Evolutionary conservation across 92 coral and sea anemone species (phyloP), one percentile per base, ranked within the genome.

Genomic region (Heliopora coerulea): DNA sequence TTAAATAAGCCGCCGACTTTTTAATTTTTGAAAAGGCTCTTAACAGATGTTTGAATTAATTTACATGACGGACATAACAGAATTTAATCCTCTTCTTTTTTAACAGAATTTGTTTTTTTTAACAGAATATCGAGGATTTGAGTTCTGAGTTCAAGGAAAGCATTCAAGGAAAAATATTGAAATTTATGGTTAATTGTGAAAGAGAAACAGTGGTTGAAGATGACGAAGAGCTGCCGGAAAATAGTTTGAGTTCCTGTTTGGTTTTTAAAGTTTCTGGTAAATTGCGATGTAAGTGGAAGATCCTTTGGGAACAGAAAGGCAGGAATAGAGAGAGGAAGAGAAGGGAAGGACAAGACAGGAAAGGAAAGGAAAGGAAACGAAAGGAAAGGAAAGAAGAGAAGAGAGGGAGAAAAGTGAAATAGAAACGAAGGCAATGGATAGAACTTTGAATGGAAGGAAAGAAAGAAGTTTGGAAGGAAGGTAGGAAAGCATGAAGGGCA

Each of bases 261-360:
- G 23, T 50, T 17, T 49, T 69, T 14, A 69, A 69, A 69, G 76
- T 69, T 3, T 25, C 76, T 54, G 76, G 76, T 13, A 17, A 49
- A 8, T 49, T 69, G 5, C 25, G 29, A 48, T 49, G 76, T 69
- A 49, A 69, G 59, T 0, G 20, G 11, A 62, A 31, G 44, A 21
- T 11, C 39, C 5, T n/a, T 46, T 7, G n/a, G 52, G 17, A 8
- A 46, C 15, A 15, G n/a, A 46, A 8, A 8, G 52, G n/a, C 2
- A 2, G 15, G 52, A n/a, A 46, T 7, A n/a, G 52, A 46, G 12
- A 15, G n/a, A 15, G 15, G 52, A 15, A 15, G 15, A 46, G 52
- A 15, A 46, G n/a, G 2, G 52, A 15, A 46, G 52, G 52, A 15
- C 2, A n/a, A n/a, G n/a, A 46, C 14, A 15, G n/a, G 15, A n/a